A percentile compares a stretch with the other conserved stretches of the same genome.
phyloP scores from a whole-genome alignment of 2,888 invertebrate genomes.

The Schrankia costaestrigalis region DNA sequence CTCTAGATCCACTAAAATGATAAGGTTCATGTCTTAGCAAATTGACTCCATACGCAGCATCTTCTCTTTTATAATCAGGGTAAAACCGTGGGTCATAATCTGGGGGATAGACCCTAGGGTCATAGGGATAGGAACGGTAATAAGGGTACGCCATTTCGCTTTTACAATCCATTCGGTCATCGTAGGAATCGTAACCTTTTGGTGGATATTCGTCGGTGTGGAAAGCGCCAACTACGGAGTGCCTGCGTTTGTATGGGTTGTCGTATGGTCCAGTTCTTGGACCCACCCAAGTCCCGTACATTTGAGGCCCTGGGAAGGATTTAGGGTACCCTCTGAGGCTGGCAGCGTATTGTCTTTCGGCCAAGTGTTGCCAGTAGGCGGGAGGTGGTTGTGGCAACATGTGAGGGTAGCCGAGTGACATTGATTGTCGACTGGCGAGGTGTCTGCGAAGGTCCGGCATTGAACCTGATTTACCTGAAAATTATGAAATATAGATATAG shows the following conservation, averaged over 20 bases:
- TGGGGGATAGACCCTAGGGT: constrained; percentile 59
- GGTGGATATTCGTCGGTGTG: constrained; percentile 67
- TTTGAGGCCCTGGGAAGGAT: constrained; percentile 52
- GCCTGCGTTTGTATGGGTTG: constrained; percentile 76
- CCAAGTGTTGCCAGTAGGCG: constrained; percentile 71
- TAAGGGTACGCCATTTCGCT: constrained; percentile 72
- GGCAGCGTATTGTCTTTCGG: constrained; percentile 68
- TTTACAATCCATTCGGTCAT: constrained; percentile 68
- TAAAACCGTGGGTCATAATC: constrained; percentile 70
- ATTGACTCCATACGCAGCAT: constrained; percentile 70
- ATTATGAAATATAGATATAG: not conserved
- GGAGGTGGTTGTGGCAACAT: constrained; percentile 65
- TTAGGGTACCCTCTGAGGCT: constrained; percentile 67
- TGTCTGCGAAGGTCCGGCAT: constrained; percentile 76
- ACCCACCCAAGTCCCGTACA: constrained; percentile 73
- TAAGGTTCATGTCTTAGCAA: constrained; percentile 71
- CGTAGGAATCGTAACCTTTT: constrained; percentile 58
- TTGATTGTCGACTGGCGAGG: constrained; percentile 62
- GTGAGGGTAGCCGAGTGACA: constrained; percentile 61
- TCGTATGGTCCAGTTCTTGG: constrained; percentile 73
- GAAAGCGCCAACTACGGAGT: constrained; percentile 77
- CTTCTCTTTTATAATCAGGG: constrained; percentile 64
- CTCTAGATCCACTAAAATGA: constrained; percentile 62
- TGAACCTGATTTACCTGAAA: constrained; percentile 72
- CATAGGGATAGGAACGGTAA: constrained; percentile 57